Percentiles rank a stretch among this genome's conserved stretches.
These are phyloP conservation scores for Coregonus clupeaformis DNA, from an alignment of 2,113 vertebrate genomes.

Conservation along the genomic window DNA sequence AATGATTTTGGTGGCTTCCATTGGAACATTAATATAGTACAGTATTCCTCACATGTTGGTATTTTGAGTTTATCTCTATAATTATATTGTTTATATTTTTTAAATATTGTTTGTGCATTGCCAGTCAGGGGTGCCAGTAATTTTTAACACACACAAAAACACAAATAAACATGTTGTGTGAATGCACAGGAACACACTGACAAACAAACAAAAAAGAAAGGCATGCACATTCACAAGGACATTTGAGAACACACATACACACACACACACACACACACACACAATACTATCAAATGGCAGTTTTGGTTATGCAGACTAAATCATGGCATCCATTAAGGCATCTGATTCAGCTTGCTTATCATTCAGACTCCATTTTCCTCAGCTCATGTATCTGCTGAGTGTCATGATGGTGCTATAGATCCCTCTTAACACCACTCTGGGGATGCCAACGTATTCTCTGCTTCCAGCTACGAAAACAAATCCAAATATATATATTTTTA, in stretches of 20 bases:
- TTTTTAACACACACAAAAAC: no score
- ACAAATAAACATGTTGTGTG: no score
- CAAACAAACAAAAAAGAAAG: neutral
- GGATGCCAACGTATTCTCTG: neutral
- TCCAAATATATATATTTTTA: neutral
- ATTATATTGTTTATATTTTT: no score
- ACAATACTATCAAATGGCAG: neutral
- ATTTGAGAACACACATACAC: neutral
- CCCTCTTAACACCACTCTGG: neutral
- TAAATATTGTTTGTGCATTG: no score
- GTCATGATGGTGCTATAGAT: neutral
- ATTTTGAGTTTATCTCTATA: no score
- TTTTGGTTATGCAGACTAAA: slow-evolving; percentile 1
- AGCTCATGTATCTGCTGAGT: neutral
- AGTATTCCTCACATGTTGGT: no score
- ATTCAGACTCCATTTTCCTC: neutral
- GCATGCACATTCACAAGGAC: neutral
- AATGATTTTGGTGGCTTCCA: no score
- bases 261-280: neutral
- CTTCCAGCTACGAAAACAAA: neutral
- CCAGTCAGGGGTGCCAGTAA: no score
- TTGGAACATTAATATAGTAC: no score
- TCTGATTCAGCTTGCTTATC: neutral
- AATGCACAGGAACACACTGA: neutral
- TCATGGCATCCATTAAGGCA: neutral